Percentiles rank a stretch among this genome's conserved stretches.
Conservation (phyloP, 2,113 vertebrate species). For the Antechinus flavipes region DNA sequence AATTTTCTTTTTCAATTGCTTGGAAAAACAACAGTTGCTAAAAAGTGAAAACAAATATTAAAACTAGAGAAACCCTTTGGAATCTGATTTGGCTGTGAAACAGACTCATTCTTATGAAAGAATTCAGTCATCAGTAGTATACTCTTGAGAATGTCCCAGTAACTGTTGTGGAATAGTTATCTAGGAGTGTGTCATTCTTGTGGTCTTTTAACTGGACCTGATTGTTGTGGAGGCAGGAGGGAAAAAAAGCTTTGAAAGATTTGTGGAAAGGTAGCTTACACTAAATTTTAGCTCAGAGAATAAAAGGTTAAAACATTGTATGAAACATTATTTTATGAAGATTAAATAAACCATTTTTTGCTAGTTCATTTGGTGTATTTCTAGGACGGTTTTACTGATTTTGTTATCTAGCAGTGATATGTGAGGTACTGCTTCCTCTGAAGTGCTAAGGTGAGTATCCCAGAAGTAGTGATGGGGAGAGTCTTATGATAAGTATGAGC, state of each 20-base stretch:
- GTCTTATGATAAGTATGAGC: background rate
- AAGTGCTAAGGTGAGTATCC: background rate
- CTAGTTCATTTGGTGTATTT: background rate
- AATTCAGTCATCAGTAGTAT: background rate
- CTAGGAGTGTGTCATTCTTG: conserved; percentile 25
- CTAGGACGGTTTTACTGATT: background rate
- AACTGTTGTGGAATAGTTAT: background rate
- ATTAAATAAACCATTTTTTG: background rate
- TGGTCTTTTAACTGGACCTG: background rate
- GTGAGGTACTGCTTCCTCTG: background rate
- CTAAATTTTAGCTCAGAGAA: background rate
- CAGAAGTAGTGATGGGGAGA: background rate
- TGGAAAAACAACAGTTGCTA: conserved; percentile 6
- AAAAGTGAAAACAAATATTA: conserved; percentile 40
- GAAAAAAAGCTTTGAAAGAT: background rate
- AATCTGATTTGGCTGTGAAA: conserved; percentile 2
- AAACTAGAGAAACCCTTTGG: conserved; percentile 45
- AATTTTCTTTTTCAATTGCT: conserved; percentile 35
- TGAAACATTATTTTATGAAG: background rate
- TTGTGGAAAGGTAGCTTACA: background rate
- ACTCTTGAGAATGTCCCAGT: background rate
- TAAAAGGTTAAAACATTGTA: background rate
- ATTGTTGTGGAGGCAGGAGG: background rate
- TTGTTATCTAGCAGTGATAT: background rate
- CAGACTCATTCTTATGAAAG: background rate